Percentiles rank a stretch among this genome's conserved stretches.
These are phyloP conservation scores for Cotesia chilonis DNA, from an alignment of 1,140 invertebrate genomes.

Conservation along the genomic window DNA sequence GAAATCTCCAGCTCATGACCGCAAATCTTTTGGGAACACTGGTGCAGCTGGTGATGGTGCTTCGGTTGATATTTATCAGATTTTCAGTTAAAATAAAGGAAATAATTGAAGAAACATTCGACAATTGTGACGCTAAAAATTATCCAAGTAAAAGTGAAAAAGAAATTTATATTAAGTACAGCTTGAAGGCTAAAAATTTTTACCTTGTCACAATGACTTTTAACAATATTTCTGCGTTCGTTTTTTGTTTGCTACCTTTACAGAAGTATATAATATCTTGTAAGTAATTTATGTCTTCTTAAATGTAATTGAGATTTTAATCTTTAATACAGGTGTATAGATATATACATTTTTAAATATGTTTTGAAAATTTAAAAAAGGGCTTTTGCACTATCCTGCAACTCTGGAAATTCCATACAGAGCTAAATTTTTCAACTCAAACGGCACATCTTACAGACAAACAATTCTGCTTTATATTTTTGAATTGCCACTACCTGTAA, in stretches of 20 bases:
- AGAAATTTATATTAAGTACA: not conserved
- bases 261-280: conserved; percentile 5
- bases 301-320: no score
- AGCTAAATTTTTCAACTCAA: no score
- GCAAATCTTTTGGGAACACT: conserved; percentile 29
- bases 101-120: no score
- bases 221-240: not conserved
- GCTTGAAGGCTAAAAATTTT: not conserved
- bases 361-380: not conserved
- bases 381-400: no score
- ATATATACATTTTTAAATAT: not conserved
- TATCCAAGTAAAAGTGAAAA: not conserved
- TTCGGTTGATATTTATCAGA: no score
- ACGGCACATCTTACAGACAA: no score
- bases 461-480: no score
- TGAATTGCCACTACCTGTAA: no score
- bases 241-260: not conserved
- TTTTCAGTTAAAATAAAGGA: no score
- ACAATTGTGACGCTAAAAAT: not conserved
- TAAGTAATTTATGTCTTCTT: not conserved
- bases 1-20: conserved; percentile 20
- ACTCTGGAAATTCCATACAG: no score
- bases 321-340: no score
- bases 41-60: not conserved
- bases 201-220: not conserved